Percentiles rank a stretch among this genome's conserved stretches.
These are phyloP conservation scores for Platyura marginata DNA, from an alignment of 1,140 invertebrate genomes.

Conservation along the genomic window DNA sequence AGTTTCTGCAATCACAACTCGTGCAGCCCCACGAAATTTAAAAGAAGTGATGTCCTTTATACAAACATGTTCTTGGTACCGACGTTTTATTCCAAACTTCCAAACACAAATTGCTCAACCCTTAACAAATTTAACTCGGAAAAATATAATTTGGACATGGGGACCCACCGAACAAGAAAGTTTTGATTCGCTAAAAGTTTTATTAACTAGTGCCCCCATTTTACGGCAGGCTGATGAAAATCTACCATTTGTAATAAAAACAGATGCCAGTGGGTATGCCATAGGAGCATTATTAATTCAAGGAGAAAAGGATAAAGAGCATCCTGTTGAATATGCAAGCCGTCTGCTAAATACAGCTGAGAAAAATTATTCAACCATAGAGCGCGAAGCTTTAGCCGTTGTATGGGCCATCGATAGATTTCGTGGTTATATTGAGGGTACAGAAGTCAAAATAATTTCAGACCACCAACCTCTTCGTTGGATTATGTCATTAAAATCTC, in stretches of 20 bases:
- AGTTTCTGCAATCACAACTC: slow-evolving; percentile 17
- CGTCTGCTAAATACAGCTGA: slow-evolving; percentile 17
- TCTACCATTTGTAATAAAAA: neutral
- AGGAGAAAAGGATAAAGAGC: neutral
- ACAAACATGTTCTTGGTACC: slow-evolving; percentile 25
- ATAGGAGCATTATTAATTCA: neutral
- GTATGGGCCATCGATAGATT: slow-evolving; percentile 21
- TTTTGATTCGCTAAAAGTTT: neutral
- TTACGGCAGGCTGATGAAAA: neutral
- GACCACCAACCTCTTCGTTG: slow-evolving; percentile 11
- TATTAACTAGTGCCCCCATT: neutral
- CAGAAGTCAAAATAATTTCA: slow-evolving; percentile 16
- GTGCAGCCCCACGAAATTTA: slow-evolving; percentile 13
- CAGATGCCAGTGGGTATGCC: neutral
- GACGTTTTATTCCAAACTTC: slow-evolving; percentile 19
- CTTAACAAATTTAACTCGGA: slow-evolving; percentile 3
- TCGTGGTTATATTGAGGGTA: slow-evolving; percentile 10
- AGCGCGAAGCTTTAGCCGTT: slow-evolving; percentile 24
- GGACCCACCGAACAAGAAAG: neutral
- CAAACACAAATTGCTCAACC: slow-evolving; percentile 12
- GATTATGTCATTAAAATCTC: slow-evolving; percentile 10
- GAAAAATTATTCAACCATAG: slow-evolving; percentile 18
- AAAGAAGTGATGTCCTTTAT: slow-evolving; percentile 25
- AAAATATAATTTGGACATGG: neutral
- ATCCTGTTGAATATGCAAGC: neutral